Conservation (phyloP, 2,113 vertebrate genomes). For the Protomyctophum bolini region DNA sequence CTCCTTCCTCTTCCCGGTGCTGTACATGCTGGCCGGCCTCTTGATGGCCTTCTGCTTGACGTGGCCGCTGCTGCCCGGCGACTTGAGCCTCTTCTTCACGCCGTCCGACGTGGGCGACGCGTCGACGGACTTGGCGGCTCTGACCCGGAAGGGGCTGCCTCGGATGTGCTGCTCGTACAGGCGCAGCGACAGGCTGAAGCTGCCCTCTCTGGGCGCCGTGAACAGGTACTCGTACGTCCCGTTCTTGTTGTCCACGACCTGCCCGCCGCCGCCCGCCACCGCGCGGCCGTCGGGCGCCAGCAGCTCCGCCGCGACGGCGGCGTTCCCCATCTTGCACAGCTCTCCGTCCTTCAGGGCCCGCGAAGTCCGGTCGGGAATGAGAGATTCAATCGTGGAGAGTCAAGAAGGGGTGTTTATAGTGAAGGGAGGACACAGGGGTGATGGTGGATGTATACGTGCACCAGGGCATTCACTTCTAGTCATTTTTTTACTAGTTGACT, state of each 20-base stretch:
- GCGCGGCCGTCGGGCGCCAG: slow-evolving; percentile 83
- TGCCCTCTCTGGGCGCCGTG: slow-evolving; percentile 90
- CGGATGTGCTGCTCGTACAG: slow-evolving; percentile 95
- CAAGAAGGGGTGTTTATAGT: too few species aligned
- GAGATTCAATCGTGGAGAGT: too few species aligned
- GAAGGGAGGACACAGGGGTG: too few species aligned
- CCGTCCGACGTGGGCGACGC: slow-evolving; percentile 86
- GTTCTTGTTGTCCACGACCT: slow-evolving; percentile 96
- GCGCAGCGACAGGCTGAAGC: slow-evolving; percentile 87
- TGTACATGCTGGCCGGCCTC: slow-evolving; percentile 95
- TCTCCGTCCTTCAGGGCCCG: slow-evolving; percentile 80
- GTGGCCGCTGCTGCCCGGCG: slow-evolving; percentile 88
- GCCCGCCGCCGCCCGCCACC: slow-evolving; percentile 86
- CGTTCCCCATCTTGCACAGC: slow-evolving; percentile 94
- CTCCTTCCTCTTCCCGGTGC: slow-evolving; percentile 93
- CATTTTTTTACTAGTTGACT: too few species aligned
- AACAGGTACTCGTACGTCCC: slow-evolving; percentile 96
- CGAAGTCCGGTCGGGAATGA: too few species aligned
- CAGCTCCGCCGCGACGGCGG: slow-evolving; percentile 88
- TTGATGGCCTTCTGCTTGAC: slow-evolving; percentile 94
- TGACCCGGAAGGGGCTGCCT: slow-evolving; percentile 94
- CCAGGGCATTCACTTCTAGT: too few species aligned
- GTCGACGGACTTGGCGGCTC: slow-evolving; percentile 87
- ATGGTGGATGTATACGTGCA: too few species aligned
- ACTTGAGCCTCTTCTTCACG: slow-evolving; percentile 91